Conservation (phyloP, 1,140 invertebrate species). For the Chironomus striatipennis region DNA sequence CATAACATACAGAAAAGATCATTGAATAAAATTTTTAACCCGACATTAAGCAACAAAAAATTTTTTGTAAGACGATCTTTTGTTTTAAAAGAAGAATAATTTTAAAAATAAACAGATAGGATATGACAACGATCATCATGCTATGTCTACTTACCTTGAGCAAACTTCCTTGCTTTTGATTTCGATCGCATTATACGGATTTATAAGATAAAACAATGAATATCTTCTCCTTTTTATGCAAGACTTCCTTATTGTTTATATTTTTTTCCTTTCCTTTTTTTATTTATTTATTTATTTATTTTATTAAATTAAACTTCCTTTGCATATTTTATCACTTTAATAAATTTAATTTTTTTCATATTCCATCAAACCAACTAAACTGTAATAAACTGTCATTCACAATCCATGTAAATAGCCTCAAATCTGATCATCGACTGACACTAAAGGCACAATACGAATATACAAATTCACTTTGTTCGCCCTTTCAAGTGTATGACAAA, state of each 20-base stretch:
- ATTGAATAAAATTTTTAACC: no score
- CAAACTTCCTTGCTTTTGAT: constrained; percentile 17
- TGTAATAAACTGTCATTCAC: no score
- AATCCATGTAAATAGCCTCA: neutral
- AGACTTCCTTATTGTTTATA: neutral
- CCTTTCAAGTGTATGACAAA: constrained; percentile 17
- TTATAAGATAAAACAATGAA: neutral
- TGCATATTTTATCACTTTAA: neutral
- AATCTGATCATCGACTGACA: constrained; percentile 23
- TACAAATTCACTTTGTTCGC: constrained; percentile 12
- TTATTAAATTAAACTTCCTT: neutral
- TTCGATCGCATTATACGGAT: constrained; percentile 17
- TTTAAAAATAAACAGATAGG: neutral
- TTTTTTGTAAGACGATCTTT: constrained; percentile 2
- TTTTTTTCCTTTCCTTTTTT: constrained; percentile 6
- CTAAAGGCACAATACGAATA: constrained; percentile 12
- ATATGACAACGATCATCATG: neutral
- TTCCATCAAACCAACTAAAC: neutral
- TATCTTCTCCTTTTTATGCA: neutral
- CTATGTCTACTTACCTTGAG: constrained; percentile 1
- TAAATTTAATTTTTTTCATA: neutral
- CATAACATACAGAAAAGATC: no score
- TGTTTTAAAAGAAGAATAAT: neutral
- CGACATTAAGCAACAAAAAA: neutral
- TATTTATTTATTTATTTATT: neutral